Conservation (phyloP, 2,113 vertebrate genomes). For the Choloepus hoffmanni region DNA sequence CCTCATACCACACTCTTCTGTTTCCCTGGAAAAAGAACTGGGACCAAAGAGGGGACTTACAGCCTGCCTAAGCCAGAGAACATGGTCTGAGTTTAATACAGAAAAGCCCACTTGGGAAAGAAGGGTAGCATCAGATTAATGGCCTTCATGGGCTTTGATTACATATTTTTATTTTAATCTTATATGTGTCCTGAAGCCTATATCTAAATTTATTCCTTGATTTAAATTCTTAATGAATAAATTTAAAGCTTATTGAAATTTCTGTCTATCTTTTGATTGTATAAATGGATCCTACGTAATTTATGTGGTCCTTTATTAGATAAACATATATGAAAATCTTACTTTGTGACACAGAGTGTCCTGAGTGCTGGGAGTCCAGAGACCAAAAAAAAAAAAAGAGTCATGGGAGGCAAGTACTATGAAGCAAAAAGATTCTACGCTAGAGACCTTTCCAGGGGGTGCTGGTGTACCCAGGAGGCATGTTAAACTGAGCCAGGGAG, state of each 20-base stretch:
- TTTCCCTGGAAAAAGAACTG: neutral
- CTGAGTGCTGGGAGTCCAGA: neutral
- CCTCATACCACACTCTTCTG: neutral
- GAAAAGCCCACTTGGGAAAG: neutral
- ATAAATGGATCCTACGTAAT: neutral
- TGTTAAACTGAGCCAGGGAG: neutral
- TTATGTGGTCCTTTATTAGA: slow-evolving; percentile 59
- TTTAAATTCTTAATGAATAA: slow-evolving; percentile 7
- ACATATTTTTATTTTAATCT: neutral
- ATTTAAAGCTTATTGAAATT: slow-evolving; percentile 2
- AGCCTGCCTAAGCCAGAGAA: neutral
- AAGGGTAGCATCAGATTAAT: neutral
- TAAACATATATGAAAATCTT: neutral
- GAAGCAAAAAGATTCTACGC: accelerated
- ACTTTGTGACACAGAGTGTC: neutral
- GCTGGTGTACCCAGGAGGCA: too few relatives aligned
- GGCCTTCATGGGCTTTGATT: neutral
- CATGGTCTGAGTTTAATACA: neutral
- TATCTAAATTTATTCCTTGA: neutral
- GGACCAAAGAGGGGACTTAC: neutral
- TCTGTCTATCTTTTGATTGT: neutral
- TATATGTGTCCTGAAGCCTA: neutral
- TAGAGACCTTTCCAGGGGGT: neutral
- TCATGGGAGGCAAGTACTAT: neutral
- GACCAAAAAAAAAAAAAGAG: neutral